These are phyloP conservation scores for Clanis bilineata DNA, from an alignment of 2,888 invertebrate species.

Conservation along the genomic window DNA sequence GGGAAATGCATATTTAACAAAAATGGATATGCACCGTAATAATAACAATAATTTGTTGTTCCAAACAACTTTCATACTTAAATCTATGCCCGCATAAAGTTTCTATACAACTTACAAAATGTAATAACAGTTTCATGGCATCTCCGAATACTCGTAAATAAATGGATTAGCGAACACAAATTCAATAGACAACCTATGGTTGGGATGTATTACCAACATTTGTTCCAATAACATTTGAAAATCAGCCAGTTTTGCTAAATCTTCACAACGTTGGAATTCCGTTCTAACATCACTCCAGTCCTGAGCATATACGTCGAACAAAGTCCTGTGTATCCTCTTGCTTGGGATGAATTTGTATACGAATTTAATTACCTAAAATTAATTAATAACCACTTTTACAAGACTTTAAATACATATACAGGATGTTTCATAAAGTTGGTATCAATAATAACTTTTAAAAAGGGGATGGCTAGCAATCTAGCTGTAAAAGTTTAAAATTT, in stretches of 20 bases:
- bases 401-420: too few species aligned
- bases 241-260: conserved; percentile 32
- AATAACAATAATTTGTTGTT: too few species aligned
- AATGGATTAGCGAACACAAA: conserved; percentile 48
- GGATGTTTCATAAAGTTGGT: too few species aligned
- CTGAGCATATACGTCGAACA: conserved; percentile 31
- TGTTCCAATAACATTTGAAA: conserved; percentile 40
- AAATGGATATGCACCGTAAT: too few species aligned
- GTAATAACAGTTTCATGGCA: background rate
- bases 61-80: too few species aligned
- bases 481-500: too few species aligned
- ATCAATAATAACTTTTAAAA: too few species aligned
- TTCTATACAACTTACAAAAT: too few species aligned
- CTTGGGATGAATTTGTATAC: conserved; percentile 27
- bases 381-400: too few species aligned
- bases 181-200: conserved; percentile 45
- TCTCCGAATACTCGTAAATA: conserved; percentile 30
- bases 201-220: conserved; percentile 55
- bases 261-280: conserved; percentile 21
- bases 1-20: too few species aligned
- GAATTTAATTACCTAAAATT: conserved; percentile 33
- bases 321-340: conserved; percentile 22
- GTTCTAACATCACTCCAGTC: conserved; percentile 26
- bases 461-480: too few species aligned
- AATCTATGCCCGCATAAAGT: too few species aligned